A percentile compares a stretch with the other conserved stretches of the same genome.
Conservation (phyloP, 2,113 vertebrate genomes). For the Podarcis raffonei region DNA sequence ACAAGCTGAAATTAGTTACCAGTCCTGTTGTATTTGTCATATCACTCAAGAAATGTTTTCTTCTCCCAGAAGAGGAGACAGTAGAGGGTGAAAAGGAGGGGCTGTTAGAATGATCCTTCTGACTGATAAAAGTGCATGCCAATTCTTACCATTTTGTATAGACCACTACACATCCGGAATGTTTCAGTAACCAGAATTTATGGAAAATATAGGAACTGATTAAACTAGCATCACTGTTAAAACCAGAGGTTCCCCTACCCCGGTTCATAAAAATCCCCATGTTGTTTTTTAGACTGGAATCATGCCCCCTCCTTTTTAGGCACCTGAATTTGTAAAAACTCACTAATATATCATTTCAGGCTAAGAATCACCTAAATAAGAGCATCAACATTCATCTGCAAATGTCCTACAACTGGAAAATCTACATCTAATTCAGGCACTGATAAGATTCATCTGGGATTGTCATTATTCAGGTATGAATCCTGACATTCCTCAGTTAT, state of each 20-base stretch:
- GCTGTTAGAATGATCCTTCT: constrained; percentile 2
- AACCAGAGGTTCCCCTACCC: no score
- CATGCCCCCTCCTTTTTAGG: no score
- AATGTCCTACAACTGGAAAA: not conserved
- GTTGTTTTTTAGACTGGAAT: no score
- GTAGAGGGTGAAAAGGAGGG: not conserved
- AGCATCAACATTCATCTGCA: not conserved
- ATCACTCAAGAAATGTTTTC: constrained; percentile 5
- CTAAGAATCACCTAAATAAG: not conserved
- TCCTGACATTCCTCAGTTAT: not conserved
- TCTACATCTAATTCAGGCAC: not conserved
- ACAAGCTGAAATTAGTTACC: constrained; percentile 11
- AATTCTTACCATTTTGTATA: not conserved
- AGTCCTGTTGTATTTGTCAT: constrained; percentile 19
- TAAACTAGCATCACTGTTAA: no score
- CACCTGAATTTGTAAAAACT: no score
- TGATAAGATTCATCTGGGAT: not conserved
- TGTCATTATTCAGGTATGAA: not conserved
- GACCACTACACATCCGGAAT: not conserved
- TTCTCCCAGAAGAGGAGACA: constrained; percentile 1
- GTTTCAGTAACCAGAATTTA: not conserved
- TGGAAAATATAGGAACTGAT: not conserved
- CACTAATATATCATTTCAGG: not conserved
- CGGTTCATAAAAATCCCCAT: no score
- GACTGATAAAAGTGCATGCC: not conserved